phyloP scores from a whole-genome alignment of 2,797 vertebrate genomes.

The Gymnoscopelus microlampas region DNA sequence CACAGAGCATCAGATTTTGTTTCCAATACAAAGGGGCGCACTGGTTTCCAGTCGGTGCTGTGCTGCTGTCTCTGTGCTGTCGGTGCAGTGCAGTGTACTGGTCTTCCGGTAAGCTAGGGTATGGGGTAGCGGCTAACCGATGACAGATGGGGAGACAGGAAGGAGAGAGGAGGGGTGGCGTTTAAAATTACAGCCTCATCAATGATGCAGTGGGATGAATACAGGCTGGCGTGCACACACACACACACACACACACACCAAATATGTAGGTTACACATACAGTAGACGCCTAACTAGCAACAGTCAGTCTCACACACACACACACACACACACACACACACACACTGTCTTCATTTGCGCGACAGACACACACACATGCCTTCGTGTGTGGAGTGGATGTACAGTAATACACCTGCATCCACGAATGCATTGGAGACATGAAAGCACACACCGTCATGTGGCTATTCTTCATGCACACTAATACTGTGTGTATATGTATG shows the following conservation, averaged over 20 bases:
- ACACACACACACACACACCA: constrained; percentile 34
- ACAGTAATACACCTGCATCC: neutral
- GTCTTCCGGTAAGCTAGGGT: constrained; percentile 42
- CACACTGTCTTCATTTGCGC: neutral
- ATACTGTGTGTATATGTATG: too few relatives aligned
- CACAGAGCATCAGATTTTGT: neutral
- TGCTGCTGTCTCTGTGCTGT: constrained; percentile 26
- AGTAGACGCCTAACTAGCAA: neutral
- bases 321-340: neutral
- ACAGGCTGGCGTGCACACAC: constrained; percentile 19
- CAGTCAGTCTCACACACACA: neutral
- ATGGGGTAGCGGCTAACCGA: constrained; percentile 46
- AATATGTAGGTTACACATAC: neutral
- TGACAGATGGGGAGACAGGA: constrained; percentile 44
- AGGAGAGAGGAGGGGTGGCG: constrained; percentile 47
- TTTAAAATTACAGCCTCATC: constrained; percentile 78
- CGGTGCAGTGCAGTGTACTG: constrained; percentile 18
- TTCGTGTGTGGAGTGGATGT: neutral
- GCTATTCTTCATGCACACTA: constrained; percentile 16
- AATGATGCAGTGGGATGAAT: constrained; percentile 78
- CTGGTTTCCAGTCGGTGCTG: constrained; percentile 32
- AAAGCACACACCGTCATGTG: constrained; percentile 1
- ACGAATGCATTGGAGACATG: neutral
- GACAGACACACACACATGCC: neutral
- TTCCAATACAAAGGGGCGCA: too few relatives aligned